phyloP scores from a whole-genome alignment of 2,113 vertebrate species.

The Clarias gariepinus region DNA sequence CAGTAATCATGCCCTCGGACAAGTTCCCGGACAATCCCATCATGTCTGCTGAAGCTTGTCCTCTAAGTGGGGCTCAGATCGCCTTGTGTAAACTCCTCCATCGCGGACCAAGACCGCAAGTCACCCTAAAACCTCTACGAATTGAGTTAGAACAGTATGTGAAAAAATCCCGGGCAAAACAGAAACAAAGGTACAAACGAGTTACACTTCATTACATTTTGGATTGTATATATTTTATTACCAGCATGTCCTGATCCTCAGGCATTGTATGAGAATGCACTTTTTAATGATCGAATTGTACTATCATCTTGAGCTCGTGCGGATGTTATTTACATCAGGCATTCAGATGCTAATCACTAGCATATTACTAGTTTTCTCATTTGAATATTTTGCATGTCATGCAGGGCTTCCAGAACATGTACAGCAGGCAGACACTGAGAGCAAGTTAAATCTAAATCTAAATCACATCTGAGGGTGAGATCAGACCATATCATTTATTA shows the following conservation, averaged over 20 bases:
- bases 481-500: not conserved
- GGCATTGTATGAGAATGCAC: not conserved
- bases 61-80: constrained; percentile 73
- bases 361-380: not conserved
- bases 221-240: not conserved
- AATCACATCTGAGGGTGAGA: not conserved
- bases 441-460: not conserved
- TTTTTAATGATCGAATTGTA: not conserved
- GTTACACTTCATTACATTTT: not conserved
- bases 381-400: not conserved
- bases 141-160: constrained; percentile 75
- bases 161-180: constrained; percentile 70
- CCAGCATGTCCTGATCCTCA: not conserved
- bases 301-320: not conserved
- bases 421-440: not conserved
- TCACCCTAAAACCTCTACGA: constrained; percentile 70
- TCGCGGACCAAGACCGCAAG: constrained; percentile 67
- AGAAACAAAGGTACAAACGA: constrained; percentile 73
- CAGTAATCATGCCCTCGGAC: not conserved
- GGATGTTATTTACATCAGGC: not conserved
- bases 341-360: not conserved
- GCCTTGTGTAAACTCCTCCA: constrained; percentile 77
- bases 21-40: not conserved
- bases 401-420: not conserved
- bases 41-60: constrained; percentile 65